These are phyloP conservation scores for Astropecten irregularis DNA, from an alignment of 53 echinoderm and acorn worm genomes.

Conservation along the genomic window DNA sequence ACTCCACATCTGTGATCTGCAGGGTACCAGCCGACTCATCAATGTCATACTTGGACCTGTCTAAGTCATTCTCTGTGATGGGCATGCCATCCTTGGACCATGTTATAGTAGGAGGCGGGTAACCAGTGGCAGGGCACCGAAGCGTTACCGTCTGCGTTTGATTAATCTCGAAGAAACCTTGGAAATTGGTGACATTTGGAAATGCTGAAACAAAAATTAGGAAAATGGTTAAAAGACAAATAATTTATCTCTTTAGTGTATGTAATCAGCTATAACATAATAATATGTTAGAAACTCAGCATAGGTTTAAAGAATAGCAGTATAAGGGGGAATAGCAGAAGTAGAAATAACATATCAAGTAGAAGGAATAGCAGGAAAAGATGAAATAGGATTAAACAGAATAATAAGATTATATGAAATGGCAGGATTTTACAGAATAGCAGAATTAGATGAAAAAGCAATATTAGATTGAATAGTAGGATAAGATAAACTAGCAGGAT, in stretches of 20 bases:
- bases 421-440: too few species aligned
- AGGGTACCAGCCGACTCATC: constrained; percentile 71
- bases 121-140: constrained; percentile 77
- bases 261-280: too few species aligned
- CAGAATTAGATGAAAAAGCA: too few species aligned
- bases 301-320: too few species aligned
- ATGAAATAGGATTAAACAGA: too few species aligned
- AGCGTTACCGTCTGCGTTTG: constrained; percentile 63
- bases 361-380: too few species aligned
- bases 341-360: too few species aligned
- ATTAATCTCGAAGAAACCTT: constrained; percentile 63
- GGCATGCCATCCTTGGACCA: constrained; percentile 83
- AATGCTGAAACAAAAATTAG: constrained; percentile 47
- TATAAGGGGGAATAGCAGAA: too few species aligned
- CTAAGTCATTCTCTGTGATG: constrained; percentile 74
- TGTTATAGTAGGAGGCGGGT: constrained; percentile 74
- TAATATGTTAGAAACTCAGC: too few species aligned
- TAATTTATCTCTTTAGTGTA: not conserved
- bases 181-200: constrained; percentile 66
- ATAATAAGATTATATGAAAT: too few species aligned
- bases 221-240: not conserved
- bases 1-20: constrained; percentile 38
- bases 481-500: too few species aligned
- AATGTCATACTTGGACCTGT: constrained; percentile 60
- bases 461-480: too few species aligned